Evolutionary conservation across 2,888 invertebrate genomes (phyloP).

Genomic region (Phyto melanocephala): DNA sequence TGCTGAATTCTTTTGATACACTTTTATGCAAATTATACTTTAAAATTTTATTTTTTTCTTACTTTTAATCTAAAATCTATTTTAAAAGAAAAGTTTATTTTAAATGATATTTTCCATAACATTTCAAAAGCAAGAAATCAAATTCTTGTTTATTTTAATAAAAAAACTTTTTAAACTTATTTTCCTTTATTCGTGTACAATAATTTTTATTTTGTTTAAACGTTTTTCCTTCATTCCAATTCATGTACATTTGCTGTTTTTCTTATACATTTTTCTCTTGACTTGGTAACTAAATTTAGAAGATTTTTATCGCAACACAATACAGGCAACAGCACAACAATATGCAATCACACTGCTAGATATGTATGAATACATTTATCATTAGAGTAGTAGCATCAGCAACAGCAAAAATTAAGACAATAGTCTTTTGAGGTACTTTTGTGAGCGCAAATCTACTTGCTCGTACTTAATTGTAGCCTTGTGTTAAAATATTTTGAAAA

Average conservation of each 20-base stretch:
- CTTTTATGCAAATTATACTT: not conserved
- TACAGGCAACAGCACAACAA: not conserved
- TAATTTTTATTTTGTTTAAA: slow-evolving; percentile 9
- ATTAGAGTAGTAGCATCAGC: not conserved
- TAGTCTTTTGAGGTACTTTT: too few relatives aligned
- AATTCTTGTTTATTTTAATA: slow-evolving; percentile 14
- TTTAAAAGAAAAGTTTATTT: not conserved
- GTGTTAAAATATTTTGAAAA: too few relatives aligned
- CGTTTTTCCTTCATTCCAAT: not conserved
- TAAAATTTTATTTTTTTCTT: not conserved
- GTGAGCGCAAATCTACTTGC: too few relatives aligned
- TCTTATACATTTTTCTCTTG: not conserved
- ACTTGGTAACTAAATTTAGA: slow-evolving; percentile 53
- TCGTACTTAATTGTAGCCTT: not conserved
- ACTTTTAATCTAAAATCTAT: slow-evolving; percentile 4
- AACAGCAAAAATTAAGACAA: not conserved
- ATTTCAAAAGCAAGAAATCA: not conserved
- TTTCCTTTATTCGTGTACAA: not conserved
- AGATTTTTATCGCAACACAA: slow-evolving; percentile 48
- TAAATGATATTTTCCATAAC: not conserved
- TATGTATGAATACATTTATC: not conserved
- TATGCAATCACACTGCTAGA: not conserved
- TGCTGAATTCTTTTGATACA: not conserved
- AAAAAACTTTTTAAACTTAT: slow-evolving; percentile 24
- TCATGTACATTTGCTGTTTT: not conserved